Evolutionary conservation across 1,140 invertebrate species (phyloP).

Genomic region (Helicoverpa zea): DNA sequence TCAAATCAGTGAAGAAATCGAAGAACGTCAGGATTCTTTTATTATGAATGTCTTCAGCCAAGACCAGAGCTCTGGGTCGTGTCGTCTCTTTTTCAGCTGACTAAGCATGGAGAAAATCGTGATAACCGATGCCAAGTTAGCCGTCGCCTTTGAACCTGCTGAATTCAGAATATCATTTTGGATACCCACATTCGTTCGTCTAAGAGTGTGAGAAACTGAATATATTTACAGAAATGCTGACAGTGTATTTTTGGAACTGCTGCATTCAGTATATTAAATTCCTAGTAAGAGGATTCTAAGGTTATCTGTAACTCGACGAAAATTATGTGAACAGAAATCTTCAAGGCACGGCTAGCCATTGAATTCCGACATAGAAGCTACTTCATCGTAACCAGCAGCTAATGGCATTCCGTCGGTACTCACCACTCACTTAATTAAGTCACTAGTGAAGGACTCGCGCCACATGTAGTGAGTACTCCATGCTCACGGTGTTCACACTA

Average conservation of each 20-base stretch:
- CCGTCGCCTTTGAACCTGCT: conserved; percentile 33
- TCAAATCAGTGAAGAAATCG: neutral
- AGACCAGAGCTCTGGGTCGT: neutral
- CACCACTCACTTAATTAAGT: conserved; percentile 53
- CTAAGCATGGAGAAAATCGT: conserved; percentile 29
- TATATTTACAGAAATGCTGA: neutral
- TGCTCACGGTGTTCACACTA: conserved; percentile 28
- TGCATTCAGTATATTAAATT: no score
- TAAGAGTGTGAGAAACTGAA: neutral
- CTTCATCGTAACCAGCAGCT: conserved; percentile 44
- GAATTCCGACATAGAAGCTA: neutral
- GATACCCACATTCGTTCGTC: neutral
- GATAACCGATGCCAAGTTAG: conserved; percentile 40
- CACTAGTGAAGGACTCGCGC: conserved; percentile 45
- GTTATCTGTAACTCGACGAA: neutral
- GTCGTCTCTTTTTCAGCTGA: conserved; percentile 16
- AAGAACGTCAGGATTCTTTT: conserved; percentile 2
- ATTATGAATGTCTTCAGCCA: conserved; percentile 18
- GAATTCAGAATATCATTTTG: conserved; percentile 27
- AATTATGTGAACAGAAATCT: neutral
- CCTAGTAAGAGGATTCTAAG: no score
- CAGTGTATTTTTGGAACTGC: no score
- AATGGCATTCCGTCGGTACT: conserved; percentile 42
- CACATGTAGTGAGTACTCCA: conserved; percentile 26
- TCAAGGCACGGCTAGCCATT: neutral